Conservation (phyloP, 2,113 vertebrate genomes). For the Sigmodon hispidus region DNA sequence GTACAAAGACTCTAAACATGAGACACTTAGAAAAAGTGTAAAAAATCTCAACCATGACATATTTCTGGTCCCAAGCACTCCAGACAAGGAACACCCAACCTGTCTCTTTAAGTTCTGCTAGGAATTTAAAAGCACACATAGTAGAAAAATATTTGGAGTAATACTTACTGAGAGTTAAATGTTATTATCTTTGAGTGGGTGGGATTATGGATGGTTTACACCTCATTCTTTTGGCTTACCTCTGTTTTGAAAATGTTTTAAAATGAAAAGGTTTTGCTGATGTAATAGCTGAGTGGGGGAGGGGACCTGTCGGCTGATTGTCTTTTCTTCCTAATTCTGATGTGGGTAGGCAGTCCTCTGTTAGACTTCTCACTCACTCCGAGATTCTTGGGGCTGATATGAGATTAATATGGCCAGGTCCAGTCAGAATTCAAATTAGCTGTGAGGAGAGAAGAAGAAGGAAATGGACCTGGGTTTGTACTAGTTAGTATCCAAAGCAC, state of each 20-base stretch:
- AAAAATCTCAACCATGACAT: neutral
- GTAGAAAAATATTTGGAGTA: neutral
- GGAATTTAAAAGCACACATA: neutral
- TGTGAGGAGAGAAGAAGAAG: neutral
- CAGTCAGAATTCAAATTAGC: neutral
- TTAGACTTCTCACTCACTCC: neutral
- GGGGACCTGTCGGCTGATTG: rapidly evolving
- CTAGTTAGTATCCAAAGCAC: neutral
- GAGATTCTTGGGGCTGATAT: neutral
- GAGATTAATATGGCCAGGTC: rapidly evolving
- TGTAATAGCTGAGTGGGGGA: too few relatives aligned
- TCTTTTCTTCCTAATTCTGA: neutral
- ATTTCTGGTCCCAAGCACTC: neutral
- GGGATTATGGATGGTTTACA: neutral
- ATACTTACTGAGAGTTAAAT: neutral
- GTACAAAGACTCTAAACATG: neutral
- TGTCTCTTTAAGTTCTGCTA: neutral
- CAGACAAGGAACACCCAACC: neutral
- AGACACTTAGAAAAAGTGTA: neutral
- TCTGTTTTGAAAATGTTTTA: constrained; percentile 12
- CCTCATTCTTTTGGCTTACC: constrained; percentile 42
- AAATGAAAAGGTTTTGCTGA: neutral
- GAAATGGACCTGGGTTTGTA: neutral
- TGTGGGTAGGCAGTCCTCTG: too few relatives aligned
- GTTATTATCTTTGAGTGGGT: constrained; percentile 9